Base-by-base conservation (phyloP, 2,888 invertebrate genomes). In the Koerneria pararmatus region DNA sequence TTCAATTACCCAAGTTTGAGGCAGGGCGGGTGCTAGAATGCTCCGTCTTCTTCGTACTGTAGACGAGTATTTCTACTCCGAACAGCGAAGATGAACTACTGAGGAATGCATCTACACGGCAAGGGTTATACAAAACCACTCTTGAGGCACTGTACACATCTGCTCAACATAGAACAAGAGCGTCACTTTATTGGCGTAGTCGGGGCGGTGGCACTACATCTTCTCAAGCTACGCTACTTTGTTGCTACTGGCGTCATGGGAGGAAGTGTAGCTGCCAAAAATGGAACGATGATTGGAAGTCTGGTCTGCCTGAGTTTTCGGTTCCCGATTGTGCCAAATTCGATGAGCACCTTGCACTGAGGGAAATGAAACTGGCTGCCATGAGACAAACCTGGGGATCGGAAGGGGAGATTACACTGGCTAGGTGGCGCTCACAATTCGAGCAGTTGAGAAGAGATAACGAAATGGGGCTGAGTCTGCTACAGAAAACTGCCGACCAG, bases 201-300 rank as follows among this genome's bases (percentile, higher is more conserved):
- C 11, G 77, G 69, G 4, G 64, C 70, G 29, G 66, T 76, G 1
- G 74, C 78, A 2, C 66, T 79, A 6, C 74, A 77, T 72, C 69
- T 79, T 11, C 68, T 80, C 22, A 81, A 81, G 62, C 69, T 98
- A 24, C 88, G 97, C 56, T 98, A 98, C 83, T 86, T 97, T 65
- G 80, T 97, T 24, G 86, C 95, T 1, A 94, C 94, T 6, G 92
- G 95, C 62, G 93, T 94, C 65, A 89, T 95, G 15, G 92, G 93
- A 19, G 95, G 97, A 65, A 93, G 95, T 29, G 89, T 93, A 80
- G 91, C 93, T 0, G 86, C 93, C 48, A 91, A 91, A 91, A 88
- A 76, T 54, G 92, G 89, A 94, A 93, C 84, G 89, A 91, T 80
- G 90, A 93, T 84, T 95, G 94, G 92, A 93, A 91, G 84, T 91